Evolutionary conservation across 2,113 vertebrate genomes (phyloP), one percentile per base, ranked within the genome.

Genomic region (Corynorhinus townsendii): DNA sequence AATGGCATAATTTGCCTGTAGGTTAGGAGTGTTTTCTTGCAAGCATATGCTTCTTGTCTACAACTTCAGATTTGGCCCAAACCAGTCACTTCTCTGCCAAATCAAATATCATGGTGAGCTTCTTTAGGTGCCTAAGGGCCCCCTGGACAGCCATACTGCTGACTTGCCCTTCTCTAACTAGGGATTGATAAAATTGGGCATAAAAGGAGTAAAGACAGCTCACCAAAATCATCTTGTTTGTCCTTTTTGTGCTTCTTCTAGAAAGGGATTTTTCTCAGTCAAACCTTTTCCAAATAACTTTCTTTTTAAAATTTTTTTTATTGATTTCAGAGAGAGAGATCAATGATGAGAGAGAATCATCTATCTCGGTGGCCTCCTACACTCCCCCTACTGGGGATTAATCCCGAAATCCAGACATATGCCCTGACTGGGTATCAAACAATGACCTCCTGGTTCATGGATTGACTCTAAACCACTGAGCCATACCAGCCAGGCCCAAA

Each of bases 191-290:
- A 0, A 72, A 54, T 10, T 68, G 12, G 0, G 45, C 82, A 89
- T 92, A 66, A 76, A 52, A 47, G n/a, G 52, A 90, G 19, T 14
- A 80, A 30, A 16, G 76, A 49, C 24, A 72, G 30, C 40, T 95
- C 96, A 76, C 77, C 89, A 56, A 64, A 54, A 66, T 97, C 96
- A 89, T 9, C 59, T 91, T 2, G 30, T 38, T 93, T 98, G 88
- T 99, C 98, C 0, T 83, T 96, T 85, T 96, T 97, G 82, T 98
- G 98, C 90, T 98, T 98, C 9, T 98, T 96, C 62, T 98, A 98
- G 84, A 98, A 98, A 0, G 98, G 96, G 0, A 98, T 99, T 98
- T 98, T 98, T 97, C 98, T 98, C 82, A 99, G 97, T 79, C 96
- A 98, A 59, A 99, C 94, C n/a, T 77, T 77, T 77, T 77, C 99